Conservation (phyloP, 2,797 vertebrate species). For the Rhabdomys pumilio region DNA sequence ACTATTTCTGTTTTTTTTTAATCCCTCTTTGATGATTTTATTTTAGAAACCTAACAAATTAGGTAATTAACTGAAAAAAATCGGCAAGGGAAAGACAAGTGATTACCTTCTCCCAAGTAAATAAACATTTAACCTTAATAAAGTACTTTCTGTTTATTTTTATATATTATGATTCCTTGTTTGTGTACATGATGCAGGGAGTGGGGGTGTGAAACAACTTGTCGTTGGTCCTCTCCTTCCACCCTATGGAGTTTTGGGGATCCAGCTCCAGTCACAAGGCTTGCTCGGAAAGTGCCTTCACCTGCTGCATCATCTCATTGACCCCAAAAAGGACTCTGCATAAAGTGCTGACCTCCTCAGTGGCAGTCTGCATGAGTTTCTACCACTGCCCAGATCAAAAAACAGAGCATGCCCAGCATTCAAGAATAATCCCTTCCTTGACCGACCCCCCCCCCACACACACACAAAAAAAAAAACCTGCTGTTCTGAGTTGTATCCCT, state of each 20-base stretch:
- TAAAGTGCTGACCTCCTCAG: not conserved
- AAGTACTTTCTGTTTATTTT: not conserved
- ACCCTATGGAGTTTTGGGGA: not conserved
- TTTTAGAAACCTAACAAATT: conserved; percentile 55
- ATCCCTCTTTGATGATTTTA: conserved; percentile 20
- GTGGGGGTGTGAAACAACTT: not conserved
- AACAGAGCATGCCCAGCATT: not conserved
- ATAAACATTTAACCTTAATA: not conserved
- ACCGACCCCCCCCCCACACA: too few species aligned
- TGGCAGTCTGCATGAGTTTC: not conserved
- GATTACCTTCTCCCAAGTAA: not conserved
- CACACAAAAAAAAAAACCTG: too few species aligned
- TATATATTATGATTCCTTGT: not conserved
- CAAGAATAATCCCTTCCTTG: not conserved
- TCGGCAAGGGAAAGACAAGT: conserved; percentile 14
- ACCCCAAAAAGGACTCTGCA: not conserved
- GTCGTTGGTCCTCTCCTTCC: not conserved
- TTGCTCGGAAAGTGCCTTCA: not conserved
- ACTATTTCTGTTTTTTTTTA: not conserved
- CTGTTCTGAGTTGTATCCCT: not conserved
- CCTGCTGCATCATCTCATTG: not conserved
- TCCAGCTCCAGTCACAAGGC: not conserved
- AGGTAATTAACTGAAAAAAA: conserved; percentile 61
- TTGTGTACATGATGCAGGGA: not conserved
- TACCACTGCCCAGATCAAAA: not conserved